Base-by-base conservation (phyloP, 35 echinoderm and acorn worm species). In the Eucidaris tribuloides region DNA sequence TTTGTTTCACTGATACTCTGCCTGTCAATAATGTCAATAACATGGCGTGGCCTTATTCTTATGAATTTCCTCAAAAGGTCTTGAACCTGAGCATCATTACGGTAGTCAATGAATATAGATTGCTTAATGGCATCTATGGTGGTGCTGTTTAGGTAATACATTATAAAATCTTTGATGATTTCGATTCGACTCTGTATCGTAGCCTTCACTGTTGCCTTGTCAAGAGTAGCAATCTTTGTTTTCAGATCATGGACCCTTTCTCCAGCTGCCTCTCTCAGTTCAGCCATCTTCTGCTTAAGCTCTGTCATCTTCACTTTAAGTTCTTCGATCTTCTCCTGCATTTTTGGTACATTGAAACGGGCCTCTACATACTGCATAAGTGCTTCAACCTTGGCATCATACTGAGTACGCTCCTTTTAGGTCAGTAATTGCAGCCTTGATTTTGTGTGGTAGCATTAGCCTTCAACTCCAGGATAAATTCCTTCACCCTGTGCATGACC, bases 271-370 rank as follows among this genome's bases (percentile, higher is more conserved):
- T 1, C 7, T 32, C 37, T 54, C 42, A 58, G 44, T 52, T 9
- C 46, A 48, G 29, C 50, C 4, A 79, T 58, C 43, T 74, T 64
- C 43, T 65, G 48, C 78, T 71, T 72, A 49, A 89, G 57, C 14
- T 82, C 49, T 17, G 34, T 31, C 5, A 89, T 71, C 45, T 79
- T 89, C 24, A 40, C 29, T 19, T 82, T 89, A 30, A 89, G 18
- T 42, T 82, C 19, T 46, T 55, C 46, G n/a, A 89, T 81, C 45
- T 82, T 89, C 46, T 89, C 86, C 57, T 82, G 61, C 7, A 89
- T 34, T 52, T 81, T 89, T 15, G 65, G 66, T 25, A 72, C 66
- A 72, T 72, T 72, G 66, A 72, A 72, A 33, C 66, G 22, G 18
- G 66, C 43, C 22, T 72, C 27, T 22, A 72, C 43, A 43, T 72